These are phyloP conservation scores for Drosophila pectinifera DNA, from an alignment of 1,140 invertebrate genomes.

Conservation along the genomic window DNA sequence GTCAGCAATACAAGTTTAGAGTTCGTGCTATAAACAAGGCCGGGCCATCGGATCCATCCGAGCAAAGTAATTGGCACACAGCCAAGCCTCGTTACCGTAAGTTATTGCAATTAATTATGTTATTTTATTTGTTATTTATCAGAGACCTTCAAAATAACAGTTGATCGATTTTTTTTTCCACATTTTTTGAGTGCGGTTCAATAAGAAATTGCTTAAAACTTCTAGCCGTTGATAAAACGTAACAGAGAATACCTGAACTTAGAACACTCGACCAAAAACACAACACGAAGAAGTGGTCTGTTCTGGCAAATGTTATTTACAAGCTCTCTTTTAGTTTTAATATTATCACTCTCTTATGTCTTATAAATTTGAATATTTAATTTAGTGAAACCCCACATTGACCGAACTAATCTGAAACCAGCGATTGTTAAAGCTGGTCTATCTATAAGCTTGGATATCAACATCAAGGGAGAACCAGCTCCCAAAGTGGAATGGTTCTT, in stretches of 20 bases:
- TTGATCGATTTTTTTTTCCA: background rate
- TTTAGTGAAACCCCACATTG: conserved; percentile 95
- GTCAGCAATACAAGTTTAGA: conserved; percentile 97
- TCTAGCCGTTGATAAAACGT: too few species aligned
- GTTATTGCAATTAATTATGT: conserved; percentile 80
- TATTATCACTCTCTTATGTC: background rate
- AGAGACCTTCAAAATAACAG: background rate
- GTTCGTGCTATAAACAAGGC: conserved; percentile 98
- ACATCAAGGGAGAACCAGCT: conserved; percentile 97
- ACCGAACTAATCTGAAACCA: conserved; percentile 94
- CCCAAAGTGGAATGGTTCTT: conserved; percentile 95
- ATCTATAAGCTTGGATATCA: conserved; percentile 95
- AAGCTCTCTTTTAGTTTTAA: background rate
- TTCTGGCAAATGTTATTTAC: background rate
- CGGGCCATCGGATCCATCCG: conserved; percentile 97
- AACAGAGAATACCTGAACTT: too few species aligned
- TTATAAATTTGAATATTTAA: conserved; percentile 8
- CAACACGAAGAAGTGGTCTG: background rate
- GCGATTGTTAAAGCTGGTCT: conserved; percentile 95
- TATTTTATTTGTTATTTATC: background rate
- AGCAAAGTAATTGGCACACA: conserved; percentile 97
- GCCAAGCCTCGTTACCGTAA: conserved; percentile 96
- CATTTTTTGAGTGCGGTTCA: background rate
- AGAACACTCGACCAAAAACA: too few species aligned
- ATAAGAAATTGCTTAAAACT: background rate